These are phyloP conservation scores for Scomber colias DNA, from an alignment of 2,113 vertebrate species.

Conservation along the genomic window DNA sequence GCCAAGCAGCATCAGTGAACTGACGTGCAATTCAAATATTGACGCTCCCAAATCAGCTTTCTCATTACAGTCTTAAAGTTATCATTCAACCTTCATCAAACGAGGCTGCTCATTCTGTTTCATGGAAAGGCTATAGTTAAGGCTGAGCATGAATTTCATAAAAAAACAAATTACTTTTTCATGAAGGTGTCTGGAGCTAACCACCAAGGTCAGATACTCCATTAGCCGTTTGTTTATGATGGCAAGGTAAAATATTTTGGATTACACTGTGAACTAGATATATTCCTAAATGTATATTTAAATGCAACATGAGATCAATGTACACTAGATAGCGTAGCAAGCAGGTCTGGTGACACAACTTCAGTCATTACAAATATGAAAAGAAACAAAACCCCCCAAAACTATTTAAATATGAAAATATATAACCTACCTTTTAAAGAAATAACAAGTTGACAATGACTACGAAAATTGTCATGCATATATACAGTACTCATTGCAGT, in stretches of 20 bases:
- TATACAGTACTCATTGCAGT: background rate
- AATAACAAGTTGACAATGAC: no score
- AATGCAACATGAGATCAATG: background rate
- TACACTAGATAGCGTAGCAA: background rate
- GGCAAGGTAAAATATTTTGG: background rate
- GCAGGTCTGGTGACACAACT: background rate
- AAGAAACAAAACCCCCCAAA: no score
- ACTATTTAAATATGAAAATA: background rate
- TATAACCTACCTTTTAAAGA: background rate
- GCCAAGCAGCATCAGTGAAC: constrained; percentile 8
- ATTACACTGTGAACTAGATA: background rate
- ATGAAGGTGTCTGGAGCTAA: constrained; percentile 18
- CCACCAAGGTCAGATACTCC: constrained; percentile 17
- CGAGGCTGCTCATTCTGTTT: background rate
- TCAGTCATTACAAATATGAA: background rate
- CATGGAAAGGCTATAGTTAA: background rate
- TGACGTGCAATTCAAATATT: constrained; percentile 2
- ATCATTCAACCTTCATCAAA: constrained; percentile 8
- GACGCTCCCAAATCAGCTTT: constrained; percentile 33
- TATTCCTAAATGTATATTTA: background rate
- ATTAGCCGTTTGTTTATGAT: constrained; percentile 36
- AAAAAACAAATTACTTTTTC: background rate
- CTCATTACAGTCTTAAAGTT: constrained; percentile 12
- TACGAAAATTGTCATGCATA: no score
- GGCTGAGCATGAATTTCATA: background rate